A percentile compares a stretch with the other conserved stretches of the same genome.
Conservation (phyloP, 2,888 invertebrate species). For the Tenthredo mesomela region DNA sequence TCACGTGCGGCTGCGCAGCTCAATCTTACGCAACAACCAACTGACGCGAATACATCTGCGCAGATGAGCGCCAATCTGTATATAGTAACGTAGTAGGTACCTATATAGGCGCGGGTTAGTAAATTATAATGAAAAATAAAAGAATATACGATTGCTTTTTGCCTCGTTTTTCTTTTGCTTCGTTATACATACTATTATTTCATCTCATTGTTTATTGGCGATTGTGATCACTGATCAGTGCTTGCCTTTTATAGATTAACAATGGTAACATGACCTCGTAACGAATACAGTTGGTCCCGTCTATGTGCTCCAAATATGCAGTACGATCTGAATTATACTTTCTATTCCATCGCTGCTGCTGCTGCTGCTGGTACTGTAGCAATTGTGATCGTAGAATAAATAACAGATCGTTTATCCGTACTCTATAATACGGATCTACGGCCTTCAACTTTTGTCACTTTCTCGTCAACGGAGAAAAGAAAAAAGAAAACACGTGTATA, state of each 20-base stretch:
- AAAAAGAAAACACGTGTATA: not conserved
- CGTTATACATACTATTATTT: not conserved
- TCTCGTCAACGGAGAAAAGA: not conserved
- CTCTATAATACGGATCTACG: not conserved
- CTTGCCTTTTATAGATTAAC: constrained; percentile 38
- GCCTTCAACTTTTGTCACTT: constrained; percentile 19
- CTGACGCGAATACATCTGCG: constrained; percentile 8
- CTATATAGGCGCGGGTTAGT: not conserved
- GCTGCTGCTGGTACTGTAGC: not conserved
- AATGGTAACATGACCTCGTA: constrained; percentile 46
- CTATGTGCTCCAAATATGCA: constrained; percentile 28
- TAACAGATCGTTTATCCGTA: not conserved
- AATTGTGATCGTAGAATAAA: not conserved
- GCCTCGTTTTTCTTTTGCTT: not conserved
- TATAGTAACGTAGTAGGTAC: not conserved
- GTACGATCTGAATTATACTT: constrained; percentile 46
- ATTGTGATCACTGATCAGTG: constrained; percentile 37
- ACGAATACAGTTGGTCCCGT: constrained; percentile 26
- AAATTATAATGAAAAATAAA: not conserved
- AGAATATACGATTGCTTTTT: not conserved
- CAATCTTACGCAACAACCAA: constrained; percentile 2
- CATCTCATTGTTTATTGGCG: constrained; percentile 28
- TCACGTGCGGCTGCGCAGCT: constrained; percentile 26
- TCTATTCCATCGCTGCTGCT: constrained; percentile 30
- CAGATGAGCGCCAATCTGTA: not conserved